Evolutionary conservation across 2,113 vertebrate genomes (phyloP), one percentile per base, ranked within the genome.

Genomic region (Ovibos moschatus): DNA sequence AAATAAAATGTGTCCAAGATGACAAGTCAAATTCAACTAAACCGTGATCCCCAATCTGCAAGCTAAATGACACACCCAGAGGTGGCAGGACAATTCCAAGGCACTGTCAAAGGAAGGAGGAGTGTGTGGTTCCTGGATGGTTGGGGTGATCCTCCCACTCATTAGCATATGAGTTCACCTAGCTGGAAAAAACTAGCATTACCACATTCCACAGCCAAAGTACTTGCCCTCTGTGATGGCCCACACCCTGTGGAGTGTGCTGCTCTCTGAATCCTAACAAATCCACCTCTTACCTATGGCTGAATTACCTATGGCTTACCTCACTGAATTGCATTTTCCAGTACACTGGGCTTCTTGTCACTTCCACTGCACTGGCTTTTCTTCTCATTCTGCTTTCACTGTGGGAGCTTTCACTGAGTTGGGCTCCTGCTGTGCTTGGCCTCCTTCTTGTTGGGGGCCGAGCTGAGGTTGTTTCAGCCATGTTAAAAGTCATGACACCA

Each of bases 231-330:
- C 33, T 36, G 33, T 21, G 33, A 36, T 36, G 64, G 64, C 8
- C 33, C 17, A 19, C 62, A 67, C 0, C 0, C 0, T 67, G 33
- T 36, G 64, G 4, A 36, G 33, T 10, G 33, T 19, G 17, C 33
- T 2, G 19, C 64, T 21, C 4, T 67, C 33, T 67, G 33, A 36
- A 67, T n/a, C 64, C n/a, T 67, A 67, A 21, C 62, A 64, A 64
- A 8, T 17, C 15, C 60, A 62, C 60, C 62, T 64, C 30, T 64
- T 64, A 64, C 17, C 64, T 67, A 21, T 36, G 4, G 17, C n/a
- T 67, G 33, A 43, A 43, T 43, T 6, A 43, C 43, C 43, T 43
- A 43, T 43, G 43, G 43, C 43, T 43, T 6, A 43, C 43, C 64
- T 67, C 64, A 36, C 64, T 21, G 33, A 36, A 11, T 0, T 67